phyloP scores from a whole-genome alignment of 2,888 invertebrate species.

The Tinea pellionella region DNA sequence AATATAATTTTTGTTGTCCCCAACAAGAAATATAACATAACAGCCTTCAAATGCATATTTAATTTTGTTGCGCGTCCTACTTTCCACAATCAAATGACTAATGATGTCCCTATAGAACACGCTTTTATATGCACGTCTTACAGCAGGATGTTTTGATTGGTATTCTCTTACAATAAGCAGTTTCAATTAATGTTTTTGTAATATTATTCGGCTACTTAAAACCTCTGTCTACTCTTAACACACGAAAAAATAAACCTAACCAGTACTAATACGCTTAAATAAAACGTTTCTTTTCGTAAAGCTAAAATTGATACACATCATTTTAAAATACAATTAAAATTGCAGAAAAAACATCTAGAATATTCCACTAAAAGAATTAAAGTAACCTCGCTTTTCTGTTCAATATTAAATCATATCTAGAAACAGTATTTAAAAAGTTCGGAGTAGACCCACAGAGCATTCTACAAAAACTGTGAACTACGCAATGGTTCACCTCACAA shows the following conservation, averaged over 20 bases:
- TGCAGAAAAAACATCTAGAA: too few relatives aligned
- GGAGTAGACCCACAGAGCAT: too few relatives aligned
- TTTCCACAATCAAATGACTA: neutral
- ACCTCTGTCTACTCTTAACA: constrained; percentile 12
- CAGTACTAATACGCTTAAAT: too few relatives aligned
- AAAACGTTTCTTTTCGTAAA: too few relatives aligned
- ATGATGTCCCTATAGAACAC: neutral
- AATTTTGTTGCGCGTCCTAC: neutral
- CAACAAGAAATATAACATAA: neutral
- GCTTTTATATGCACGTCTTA: neutral
- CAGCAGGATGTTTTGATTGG: constrained; percentile 7
- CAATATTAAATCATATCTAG: constrained; percentile 17
- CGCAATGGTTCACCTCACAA: too few relatives aligned
- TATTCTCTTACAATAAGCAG: constrained; percentile 1
- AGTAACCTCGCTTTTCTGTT: too few relatives aligned
- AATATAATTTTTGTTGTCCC: neutral
- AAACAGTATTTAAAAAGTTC: neutral
- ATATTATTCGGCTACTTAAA: constrained; percentile 14
- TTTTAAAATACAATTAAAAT: too few relatives aligned
- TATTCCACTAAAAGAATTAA: too few relatives aligned
- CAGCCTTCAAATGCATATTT: neutral
- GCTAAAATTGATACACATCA: too few relatives aligned
- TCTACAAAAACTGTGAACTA: too few relatives aligned
- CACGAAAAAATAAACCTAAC: neutral
- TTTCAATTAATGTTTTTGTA: neutral